Evolutionary conservation across 2,888 invertebrate genomes (phyloP), one percentile per base, ranked within the genome.

Genomic region (Thereva unica): DNA sequence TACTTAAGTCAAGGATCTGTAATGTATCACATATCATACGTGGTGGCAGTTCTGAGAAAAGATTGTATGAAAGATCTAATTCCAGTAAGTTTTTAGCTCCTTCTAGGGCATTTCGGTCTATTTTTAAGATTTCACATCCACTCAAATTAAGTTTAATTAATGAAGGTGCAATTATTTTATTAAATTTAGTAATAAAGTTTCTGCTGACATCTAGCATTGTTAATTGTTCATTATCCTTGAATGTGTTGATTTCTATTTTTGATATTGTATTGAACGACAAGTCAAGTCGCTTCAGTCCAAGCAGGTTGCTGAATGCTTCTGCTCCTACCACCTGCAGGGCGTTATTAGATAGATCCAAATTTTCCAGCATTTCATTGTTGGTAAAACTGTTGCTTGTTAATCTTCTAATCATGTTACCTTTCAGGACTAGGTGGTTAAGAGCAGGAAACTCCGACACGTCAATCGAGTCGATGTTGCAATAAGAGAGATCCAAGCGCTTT

Each of bases 231-330:
- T 87, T 89, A 71, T 85, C 83, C 42, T 82, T 77, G 71, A 91
- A 85, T 3, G 85, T 82, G 53, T 85, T 83, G 70, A 85, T 83
- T 65, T 86, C 85, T 70, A 91, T 75, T 5, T 77, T 75, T 0
- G 84, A 83, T 64, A 91, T 83, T 76, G 86, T 86, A 77, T 91
- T 91, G 77, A 84, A 85, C 0, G 91, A 90, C 70, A 91, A 78
- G 77, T 91, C 89, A 57, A 91, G 78, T 68, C 82, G 77, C 72
- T 85, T 84, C 4, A 91, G 76, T 69, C 83, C 80, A 69, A 78
- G 79, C 3, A 91, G 75, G 8, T 84, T 84, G 54, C 80, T 79
- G 76, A 91, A 91, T 0, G 88, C 85, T 69, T 85, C 84, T 64
- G 79, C 77, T 71, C 85, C 85, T 35, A 91, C 75, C 0, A 80